phyloP scores from a whole-genome alignment of 1,140 invertebrate genomes.

The Lysiphlebus fabarum region DNA sequence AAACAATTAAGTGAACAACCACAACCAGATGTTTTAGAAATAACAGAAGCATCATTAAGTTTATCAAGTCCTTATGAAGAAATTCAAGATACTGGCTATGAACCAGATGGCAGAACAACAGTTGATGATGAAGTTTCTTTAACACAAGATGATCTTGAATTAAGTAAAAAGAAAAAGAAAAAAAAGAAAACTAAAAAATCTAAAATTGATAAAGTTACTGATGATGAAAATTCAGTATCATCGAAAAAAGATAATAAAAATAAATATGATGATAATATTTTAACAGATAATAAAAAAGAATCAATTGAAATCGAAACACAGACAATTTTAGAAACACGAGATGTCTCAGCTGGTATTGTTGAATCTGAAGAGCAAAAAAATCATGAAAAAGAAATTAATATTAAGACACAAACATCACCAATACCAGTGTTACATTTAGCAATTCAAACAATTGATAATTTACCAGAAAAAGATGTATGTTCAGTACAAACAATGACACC shows the following conservation, averaged over 20 bases:
- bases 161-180: conserved; percentile 56
- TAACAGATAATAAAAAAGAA: conserved; percentile 31
- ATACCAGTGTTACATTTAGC: conserved; percentile 35
- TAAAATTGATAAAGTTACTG: conserved; percentile 36
- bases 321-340: conserved; percentile 45
- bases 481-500: conserved; percentile 40
- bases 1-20: conserved; percentile 53
- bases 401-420: conserved; percentile 58
- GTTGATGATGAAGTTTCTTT: conserved; percentile 55
- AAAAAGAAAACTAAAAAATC: conserved; percentile 58
- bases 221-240: conserved; percentile 37
- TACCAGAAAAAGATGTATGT: conserved; percentile 35
- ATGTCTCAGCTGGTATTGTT: conserved; percentile 42
- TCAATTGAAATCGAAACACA: conserved; percentile 55
- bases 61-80: conserved; percentile 50
- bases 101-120: conserved; percentile 60
- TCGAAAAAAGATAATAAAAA: conserved; percentile 42
- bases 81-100: conserved; percentile 55
- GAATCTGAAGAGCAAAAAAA: conserved; percentile 30
- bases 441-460: conserved; percentile 33
- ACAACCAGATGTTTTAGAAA: conserved; percentile 54
- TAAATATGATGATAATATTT: conserved; percentile 27
- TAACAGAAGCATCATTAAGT: conserved; percentile 49
- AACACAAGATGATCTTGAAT: conserved; percentile 35
- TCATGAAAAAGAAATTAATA: conserved; percentile 31